These are phyloP conservation scores for Megathymus violae DNA, from an alignment of 1,140 invertebrate genomes.

Conservation along the genomic window DNA sequence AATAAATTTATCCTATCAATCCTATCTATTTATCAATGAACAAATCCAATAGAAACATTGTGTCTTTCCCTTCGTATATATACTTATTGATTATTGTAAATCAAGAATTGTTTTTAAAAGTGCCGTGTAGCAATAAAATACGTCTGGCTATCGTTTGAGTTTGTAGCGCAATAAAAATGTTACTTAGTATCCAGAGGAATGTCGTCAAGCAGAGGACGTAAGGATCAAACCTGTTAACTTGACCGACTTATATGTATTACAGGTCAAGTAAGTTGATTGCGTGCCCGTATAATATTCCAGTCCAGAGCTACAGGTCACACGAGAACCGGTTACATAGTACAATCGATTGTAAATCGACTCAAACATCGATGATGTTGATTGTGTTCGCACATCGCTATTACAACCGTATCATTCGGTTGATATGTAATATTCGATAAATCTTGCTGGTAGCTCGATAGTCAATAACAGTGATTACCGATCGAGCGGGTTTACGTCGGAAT, in stretches of 20 bases:
- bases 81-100: neutral
- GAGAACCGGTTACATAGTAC: constrained; percentile 59
- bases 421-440: constrained; percentile 18
- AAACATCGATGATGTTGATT: constrained; percentile 27
- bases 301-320: constrained; percentile 57
- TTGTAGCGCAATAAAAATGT: constrained; percentile 44
- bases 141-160: constrained; percentile 1
- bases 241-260: constrained; percentile 71
- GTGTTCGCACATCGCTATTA: constrained; percentile 13
- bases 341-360: constrained; percentile 70
- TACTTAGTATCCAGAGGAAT: constrained; percentile 57
- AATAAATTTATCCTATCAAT: too few relatives aligned
- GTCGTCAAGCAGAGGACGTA: constrained; percentile 46
- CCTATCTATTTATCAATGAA: too few relatives aligned
- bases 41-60: too few relatives aligned
- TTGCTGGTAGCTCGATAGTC: constrained; percentile 2
- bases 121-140: constrained; percentile 9
- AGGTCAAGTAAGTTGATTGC: constrained; percentile 65
- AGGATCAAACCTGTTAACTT: constrained; percentile 71
- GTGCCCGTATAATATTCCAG: constrained; percentile 70
- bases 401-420: constrained; percentile 10
- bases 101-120: neutral
- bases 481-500: constrained; percentile 3
- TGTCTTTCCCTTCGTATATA: neutral
- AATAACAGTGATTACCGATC: constrained; percentile 2